Evolutionary conservation across 2,113 vertebrate species (phyloP).

Genomic region (Lanius collurio): DNA sequence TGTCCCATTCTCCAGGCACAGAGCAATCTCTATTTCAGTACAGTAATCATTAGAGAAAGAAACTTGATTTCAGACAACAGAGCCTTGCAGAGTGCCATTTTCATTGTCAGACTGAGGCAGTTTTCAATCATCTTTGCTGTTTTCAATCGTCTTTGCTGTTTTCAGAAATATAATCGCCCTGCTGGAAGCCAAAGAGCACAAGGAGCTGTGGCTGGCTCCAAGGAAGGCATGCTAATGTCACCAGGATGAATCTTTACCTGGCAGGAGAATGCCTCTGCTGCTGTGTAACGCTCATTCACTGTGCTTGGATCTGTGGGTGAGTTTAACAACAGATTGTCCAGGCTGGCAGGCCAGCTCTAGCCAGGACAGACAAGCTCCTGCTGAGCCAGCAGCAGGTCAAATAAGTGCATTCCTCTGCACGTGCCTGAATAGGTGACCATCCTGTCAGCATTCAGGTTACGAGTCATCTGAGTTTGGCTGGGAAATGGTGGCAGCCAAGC

Average conservation of each 20-base stretch:
- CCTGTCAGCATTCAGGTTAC: neutral
- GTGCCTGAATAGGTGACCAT: neutral
- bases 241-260: neutral
- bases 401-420: neutral
- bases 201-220: neutral
- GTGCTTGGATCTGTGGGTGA: neutral
- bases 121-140: neutral
- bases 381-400: neutral
- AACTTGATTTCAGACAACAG: neutral
- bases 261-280: neutral
- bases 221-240: neutral
- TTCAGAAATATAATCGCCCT: neutral
- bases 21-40: neutral
- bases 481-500: neutral
- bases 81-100: neutral
- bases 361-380: neutral
- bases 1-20: neutral
- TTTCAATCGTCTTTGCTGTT: neutral
- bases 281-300: neutral
- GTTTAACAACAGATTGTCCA: neutral
- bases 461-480: neutral
- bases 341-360: neutral
- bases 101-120: neutral
- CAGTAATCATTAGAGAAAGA: neutral
- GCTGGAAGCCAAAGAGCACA: neutral